A percentile compares a stretch with the other conserved stretches of the same genome.
Conservation (phyloP, 2,888 invertebrate species). For the Drosophila formosana region DNA sequence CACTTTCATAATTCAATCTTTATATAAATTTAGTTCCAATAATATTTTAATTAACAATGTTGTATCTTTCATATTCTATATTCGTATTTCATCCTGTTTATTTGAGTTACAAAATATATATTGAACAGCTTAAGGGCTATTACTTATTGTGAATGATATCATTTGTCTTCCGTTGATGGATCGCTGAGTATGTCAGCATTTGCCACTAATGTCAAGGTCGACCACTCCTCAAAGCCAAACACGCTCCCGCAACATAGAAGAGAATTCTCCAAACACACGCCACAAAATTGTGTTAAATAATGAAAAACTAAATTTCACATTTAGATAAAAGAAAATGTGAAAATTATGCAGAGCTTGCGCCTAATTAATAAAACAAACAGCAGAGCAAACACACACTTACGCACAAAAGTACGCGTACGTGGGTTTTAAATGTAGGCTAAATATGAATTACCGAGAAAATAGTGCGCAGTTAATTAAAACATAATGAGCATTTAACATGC, state of each 20-base stretch:
- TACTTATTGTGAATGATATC: constrained; percentile 21
- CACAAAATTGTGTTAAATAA: constrained; percentile 68
- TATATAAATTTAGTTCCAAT: neutral
- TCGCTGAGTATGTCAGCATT: constrained; percentile 7
- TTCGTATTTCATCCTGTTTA: no score
- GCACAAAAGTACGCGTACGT: constrained; percentile 11
- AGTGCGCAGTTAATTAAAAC: constrained; percentile 77
- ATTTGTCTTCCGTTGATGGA: constrained; percentile 16
- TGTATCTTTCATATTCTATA: no score
- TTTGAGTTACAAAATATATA: neutral
- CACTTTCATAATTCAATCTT: no score
- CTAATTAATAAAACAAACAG: constrained; percentile 70
- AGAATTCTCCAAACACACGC: constrained; percentile 32
- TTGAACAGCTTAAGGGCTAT: constrained; percentile 3
- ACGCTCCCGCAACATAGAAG: neutral
- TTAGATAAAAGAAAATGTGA: constrained; percentile 74
- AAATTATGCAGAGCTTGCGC: constrained; percentile 69
- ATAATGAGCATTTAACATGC: constrained; percentile 75
- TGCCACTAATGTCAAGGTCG: constrained; percentile 50
- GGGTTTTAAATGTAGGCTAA: constrained; percentile 51
- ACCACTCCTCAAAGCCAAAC: constrained; percentile 18
- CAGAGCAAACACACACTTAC: constrained; percentile 23
- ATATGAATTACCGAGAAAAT: constrained; percentile 76
- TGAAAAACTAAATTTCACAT: constrained; percentile 77
- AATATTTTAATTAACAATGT: neutral